phyloP scores from a whole-genome alignment of 2,113 vertebrate species.

The Glareola pratincola region DNA sequence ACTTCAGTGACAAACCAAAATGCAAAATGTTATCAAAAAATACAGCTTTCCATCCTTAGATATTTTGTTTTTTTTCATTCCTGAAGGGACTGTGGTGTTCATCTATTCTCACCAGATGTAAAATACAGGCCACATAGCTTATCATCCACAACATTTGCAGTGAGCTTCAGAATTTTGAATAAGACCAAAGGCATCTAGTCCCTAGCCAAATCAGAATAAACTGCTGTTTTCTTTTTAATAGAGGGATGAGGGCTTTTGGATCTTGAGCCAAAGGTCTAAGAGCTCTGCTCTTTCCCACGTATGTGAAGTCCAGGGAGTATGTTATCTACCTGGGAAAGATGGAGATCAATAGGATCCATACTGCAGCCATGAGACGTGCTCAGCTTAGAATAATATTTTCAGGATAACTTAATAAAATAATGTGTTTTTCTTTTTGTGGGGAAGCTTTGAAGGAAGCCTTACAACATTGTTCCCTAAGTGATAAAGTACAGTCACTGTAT shows the following conservation, averaged over 20 bases:
- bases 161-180: neutral
- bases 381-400: conserved; percentile 46
- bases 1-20: neutral
- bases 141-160: neutral
- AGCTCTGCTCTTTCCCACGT: neutral
- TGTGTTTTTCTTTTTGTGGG: conserved; percentile 14
- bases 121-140: neutral
- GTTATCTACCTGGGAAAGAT: conserved; percentile 3
- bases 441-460: conserved; percentile 36
- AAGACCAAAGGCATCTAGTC: neutral
- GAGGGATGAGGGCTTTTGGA: neutral
- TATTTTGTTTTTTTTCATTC: neutral
- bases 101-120: neutral
- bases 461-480: neutral
- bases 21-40: neutral
- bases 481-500: neutral
- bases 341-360: conserved; percentile 28
- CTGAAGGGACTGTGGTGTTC: neutral
- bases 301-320: neutral
- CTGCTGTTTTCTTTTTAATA: neutral
- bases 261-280: neutral
- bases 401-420: conserved; percentile 33
- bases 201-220: neutral
- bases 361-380: conserved; percentile 29
- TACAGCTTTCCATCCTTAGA: neutral